Conservation (phyloP, 2,888 invertebrate species). For the Lydus trimaculatus region DNA sequence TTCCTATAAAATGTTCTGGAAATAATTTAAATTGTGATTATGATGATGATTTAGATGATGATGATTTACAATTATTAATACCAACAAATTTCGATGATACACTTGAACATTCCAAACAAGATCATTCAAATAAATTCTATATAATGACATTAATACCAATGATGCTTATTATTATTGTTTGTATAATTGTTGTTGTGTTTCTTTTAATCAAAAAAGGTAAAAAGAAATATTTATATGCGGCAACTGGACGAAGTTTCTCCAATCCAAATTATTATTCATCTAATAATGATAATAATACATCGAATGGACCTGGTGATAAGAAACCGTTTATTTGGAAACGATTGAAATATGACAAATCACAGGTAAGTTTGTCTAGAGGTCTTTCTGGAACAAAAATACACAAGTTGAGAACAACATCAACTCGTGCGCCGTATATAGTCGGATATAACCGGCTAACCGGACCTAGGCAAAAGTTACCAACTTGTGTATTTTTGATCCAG, state of each 20-base stretch:
- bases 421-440: no score
- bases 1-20: conserved; percentile 52
- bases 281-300: conserved; percentile 48
- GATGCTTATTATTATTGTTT: conserved; percentile 57
- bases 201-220: conserved; percentile 57
- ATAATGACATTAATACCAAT: conserved; percentile 58
- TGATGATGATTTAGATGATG: conserved; percentile 53
- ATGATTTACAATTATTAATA: conserved; percentile 49
- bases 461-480: no score
- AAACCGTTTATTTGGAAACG: conserved; percentile 74
- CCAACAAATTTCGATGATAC: conserved; percentile 45
- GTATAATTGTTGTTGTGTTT: conserved; percentile 58
- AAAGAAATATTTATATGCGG: conserved; percentile 63
- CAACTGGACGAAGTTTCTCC: conserved; percentile 76
- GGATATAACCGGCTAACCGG: no score
- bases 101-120: conserved; percentile 50
- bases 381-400: no score
- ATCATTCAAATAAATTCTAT: conserved; percentile 56
- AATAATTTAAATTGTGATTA: conserved; percentile 47
- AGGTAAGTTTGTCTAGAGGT: no score
- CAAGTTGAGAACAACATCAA: no score
- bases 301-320: conserved; percentile 53
- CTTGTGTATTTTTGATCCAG: no score
- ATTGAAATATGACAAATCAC: conserved; percentile 80
- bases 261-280: conserved; percentile 83